Evolutionary conservation across 2,113 vertebrate genomes (phyloP), one percentile per base, ranked within the genome.

Genomic region (Mohoua ochrocephala): DNA sequence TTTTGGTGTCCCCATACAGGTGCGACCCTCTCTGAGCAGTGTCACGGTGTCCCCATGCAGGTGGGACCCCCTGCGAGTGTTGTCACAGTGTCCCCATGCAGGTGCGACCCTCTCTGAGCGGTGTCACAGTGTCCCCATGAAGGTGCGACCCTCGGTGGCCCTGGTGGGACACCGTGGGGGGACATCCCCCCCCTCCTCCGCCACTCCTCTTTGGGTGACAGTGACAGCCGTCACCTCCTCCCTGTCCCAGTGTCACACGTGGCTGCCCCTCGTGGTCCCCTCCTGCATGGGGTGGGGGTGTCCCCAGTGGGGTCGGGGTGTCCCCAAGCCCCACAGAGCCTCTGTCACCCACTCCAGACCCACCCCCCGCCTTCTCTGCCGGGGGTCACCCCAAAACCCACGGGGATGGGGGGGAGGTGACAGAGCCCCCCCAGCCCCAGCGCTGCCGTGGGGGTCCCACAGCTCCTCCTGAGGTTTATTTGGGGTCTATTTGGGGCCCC

Each of bases 401-500:
- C 0, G 1, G 50, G 45, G 20, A 47, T 4, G 21, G 7, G 14
- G 50, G n/a, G 21, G 7, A 11, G 50, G n/a, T 21, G 45, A n/a
- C 1, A 14, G 42, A 33, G 60, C 53, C 24, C 1, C 16, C 23
- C 45, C 47, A 30, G 24, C 15, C 30, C 33, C 50, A 12, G 16
- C 7, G 2, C 54, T 2, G 3, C 45, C 2, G 2, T 11, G 4
- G 7, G 64, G 45, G 13, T 59, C 42, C 37, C 15, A 1, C 26
- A 31, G 71, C 54, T 21, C 33, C 24, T 27, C n/a, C n/a, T 37
- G n/a, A 50, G 19, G 19, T 69, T 50, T 69, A 4, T 31, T 17
- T 11, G 68, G 35, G 68, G 45, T 53, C 57, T 35, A 21, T 24
- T 1, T 7, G 35, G 37, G 53, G 57, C 45, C 11, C 7, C 8